Base-by-base conservation (phyloP, 2,797 vertebrate genomes). In the Phylloscopus collybita region DNA sequence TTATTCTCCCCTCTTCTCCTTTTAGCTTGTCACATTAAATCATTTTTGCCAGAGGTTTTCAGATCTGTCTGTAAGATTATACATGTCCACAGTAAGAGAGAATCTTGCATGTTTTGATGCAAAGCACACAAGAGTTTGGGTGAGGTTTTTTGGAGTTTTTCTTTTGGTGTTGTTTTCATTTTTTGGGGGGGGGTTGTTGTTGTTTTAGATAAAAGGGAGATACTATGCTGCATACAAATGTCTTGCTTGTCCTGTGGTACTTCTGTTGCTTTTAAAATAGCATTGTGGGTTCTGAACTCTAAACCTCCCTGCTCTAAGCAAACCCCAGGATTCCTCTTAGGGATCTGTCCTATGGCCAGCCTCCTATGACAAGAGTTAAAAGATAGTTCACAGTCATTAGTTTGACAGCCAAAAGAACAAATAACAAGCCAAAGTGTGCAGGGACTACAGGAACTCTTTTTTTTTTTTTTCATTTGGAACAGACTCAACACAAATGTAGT, bases 191-290 rank as follows among this genome's bases (percentile, higher is more conserved):
- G 34, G 34, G n/a, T n/a, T n/a, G n/a, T 34, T 34, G 34, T 34
- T 34, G 8, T 80, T 64, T 5, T n/a, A 51, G 25, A 47, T 65
- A 29, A 84, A 80, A 84, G 18, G 38, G 88, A 72, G 44, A 44
- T 47, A 44, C 25, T 65, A 3, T 75, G 34, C 50, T 2, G 4
- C 70, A 79, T 72, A 75, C 17, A 86, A 95, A 90, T 81, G 38
- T 27, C 36, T 71, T 78, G 9, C 59, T 79, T 92, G 65, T 88
- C 73, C 70, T 75, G 45, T 1, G 15, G 90, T 50, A 17, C 9
- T 88, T 50, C 12, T 57, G 34, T 75, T 92, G 42, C 27, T 93
- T 84, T 90, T 47, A 61, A 93, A 95, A 88, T 59, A 90, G 27
- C 25, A 22, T 54, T 61, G 70, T 84, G 50, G 4, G 3, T 86